Evolutionary conservation across 2,888 invertebrate genomes (phyloP).

Genomic region (Agrochola circellaris): DNA sequence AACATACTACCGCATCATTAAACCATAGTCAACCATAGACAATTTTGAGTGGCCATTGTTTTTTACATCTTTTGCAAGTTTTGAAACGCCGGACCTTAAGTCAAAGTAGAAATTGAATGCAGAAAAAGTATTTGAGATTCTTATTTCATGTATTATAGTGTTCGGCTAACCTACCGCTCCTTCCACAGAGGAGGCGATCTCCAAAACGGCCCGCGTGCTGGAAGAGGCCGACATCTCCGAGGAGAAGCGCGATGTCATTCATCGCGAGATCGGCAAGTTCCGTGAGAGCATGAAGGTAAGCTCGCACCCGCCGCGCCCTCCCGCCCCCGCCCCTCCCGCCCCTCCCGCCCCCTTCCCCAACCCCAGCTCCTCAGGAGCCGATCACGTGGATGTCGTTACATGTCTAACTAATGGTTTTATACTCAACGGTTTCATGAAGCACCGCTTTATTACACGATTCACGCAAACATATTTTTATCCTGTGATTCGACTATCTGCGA

Average conservation of each 20-base stretch:
- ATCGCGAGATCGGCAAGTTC: slow-evolving; percentile 99
- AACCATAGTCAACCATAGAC: too few relatives aligned
- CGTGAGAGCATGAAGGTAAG: slow-evolving; percentile 99
- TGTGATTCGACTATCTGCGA: neutral
- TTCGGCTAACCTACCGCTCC: neutral
- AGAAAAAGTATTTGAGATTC: too few relatives aligned
- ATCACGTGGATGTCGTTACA: slow-evolving; percentile 40
- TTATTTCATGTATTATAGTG: too few relatives aligned
- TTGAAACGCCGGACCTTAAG: too few relatives aligned
- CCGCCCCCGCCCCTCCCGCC: neutral
- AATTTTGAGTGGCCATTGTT: too few relatives aligned
- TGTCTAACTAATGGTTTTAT: slow-evolving; percentile 57
- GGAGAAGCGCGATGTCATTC: slow-evolving; percentile 98
- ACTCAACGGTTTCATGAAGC: slow-evolving; percentile 56
- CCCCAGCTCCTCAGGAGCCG: slow-evolving; percentile 23
- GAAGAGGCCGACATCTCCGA: slow-evolving; percentile 98
- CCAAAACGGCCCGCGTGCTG: slow-evolving; percentile 92
- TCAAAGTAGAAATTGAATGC: too few relatives aligned
- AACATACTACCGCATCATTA: too few relatives aligned
- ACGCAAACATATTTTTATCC: neutral
- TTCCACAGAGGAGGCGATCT: slow-evolving; percentile 91
- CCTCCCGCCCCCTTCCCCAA: neutral
- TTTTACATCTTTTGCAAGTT: too few relatives aligned
- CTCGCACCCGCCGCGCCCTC: slow-evolving; percentile 47
- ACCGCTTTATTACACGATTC: slow-evolving; percentile 62